Percentiles rank a stretch among this genome's conserved stretches.
Conservation (phyloP, 2,113 vertebrate species). For the Barnardius zonarius region DNA sequence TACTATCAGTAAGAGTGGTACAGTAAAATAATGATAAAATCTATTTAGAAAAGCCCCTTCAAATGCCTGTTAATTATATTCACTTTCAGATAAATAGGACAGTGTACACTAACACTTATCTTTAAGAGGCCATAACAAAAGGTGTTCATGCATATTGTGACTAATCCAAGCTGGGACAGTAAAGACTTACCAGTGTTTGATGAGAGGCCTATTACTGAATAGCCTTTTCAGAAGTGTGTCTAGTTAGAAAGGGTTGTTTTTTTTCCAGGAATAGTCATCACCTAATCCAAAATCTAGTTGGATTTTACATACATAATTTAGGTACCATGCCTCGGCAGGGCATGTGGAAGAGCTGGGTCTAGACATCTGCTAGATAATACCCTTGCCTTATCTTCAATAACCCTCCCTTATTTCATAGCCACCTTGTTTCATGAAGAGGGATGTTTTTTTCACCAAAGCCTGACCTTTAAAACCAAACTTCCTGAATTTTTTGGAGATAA, state of each 20-base stretch:
- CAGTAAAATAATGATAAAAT: neutral
- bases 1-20: neutral
- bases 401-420: neutral
- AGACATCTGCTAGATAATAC: neutral
- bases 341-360: fast-evolving
- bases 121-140: neutral
- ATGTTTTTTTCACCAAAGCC: neutral
- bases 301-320: neutral
- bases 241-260: neutral
- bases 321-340: neutral
- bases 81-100: neutral
- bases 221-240: neutral
- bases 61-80: neutral
- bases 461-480: neutral
- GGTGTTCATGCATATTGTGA: neutral
- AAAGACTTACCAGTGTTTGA: neutral
- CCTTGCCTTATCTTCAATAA: neutral
- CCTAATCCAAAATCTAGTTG: neutral
- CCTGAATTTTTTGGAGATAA: neutral
- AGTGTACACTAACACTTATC: neutral
- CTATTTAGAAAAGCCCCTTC: neutral
- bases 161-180: neutral
- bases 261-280: neutral
- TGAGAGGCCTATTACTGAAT: neutral
- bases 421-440: neutral